A percentile compares a stretch with the other conserved stretches of the same genome.
These are phyloP conservation scores for Leptinotarsa haldemani DNA, from an alignment of 2,888 invertebrate species.

Conservation along the genomic window DNA sequence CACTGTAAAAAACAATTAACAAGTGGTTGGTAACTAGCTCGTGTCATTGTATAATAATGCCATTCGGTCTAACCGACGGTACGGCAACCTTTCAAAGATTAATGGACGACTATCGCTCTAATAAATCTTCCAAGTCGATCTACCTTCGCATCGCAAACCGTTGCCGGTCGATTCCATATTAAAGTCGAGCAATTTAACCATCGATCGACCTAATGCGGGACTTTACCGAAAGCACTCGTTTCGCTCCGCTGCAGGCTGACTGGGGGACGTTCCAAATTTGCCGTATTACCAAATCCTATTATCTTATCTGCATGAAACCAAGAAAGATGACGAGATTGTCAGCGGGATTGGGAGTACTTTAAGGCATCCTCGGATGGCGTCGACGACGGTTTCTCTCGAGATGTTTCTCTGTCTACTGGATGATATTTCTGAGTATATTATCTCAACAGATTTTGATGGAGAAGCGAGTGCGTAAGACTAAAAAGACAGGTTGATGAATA, in stretches of 20 bases:
- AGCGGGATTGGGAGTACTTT: conserved; percentile 2
- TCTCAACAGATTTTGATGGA: not conserved
- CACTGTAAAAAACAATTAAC: not conserved
- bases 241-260: conserved; percentile 12
- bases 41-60: conserved; percentile 10
- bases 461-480: not conserved
- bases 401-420: not conserved
- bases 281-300: conserved; percentile 12
- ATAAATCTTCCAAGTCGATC: conserved; percentile 2
- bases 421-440: not conserved
- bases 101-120: conserved; percentile 2
- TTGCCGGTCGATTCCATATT: not conserved
- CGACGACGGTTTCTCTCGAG: conserved; percentile 8
- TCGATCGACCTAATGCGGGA: conserved; percentile 35
- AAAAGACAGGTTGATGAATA: not conserved
- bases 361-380: not conserved
- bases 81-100: conserved; percentile 13
- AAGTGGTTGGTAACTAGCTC: conserved; percentile 8
- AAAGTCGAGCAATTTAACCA: conserved; percentile 28
- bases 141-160: not conserved
- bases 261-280: conserved; percentile 15
- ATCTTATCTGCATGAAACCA: conserved; percentile 20
- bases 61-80: not conserved
- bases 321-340: conserved; percentile 18
- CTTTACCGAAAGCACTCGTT: conserved; percentile 30